Conservation (phyloP, 2,113 vertebrate species). For the Mormyrus lacerda region DNA sequence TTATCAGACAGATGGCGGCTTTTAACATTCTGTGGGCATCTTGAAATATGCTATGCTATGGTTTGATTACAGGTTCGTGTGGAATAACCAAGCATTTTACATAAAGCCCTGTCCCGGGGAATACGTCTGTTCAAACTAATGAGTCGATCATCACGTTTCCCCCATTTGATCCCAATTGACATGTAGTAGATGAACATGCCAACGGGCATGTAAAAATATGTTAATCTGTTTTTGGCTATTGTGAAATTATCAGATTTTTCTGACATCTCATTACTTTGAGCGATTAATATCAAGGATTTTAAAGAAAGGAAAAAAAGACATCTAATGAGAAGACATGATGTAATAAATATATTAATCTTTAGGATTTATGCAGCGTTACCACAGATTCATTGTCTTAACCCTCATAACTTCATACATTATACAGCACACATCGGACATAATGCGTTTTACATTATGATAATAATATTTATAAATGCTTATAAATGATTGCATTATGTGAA, state of each 20-base stretch:
- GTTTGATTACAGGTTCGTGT: conserved; percentile 18
- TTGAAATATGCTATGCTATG: background rate
- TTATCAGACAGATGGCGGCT: background rate
- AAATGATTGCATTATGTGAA: background rate
- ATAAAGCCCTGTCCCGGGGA: conserved; percentile 19
- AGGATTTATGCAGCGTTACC: background rate
- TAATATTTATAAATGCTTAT: background rate
- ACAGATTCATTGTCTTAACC: background rate
- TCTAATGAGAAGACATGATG: conserved; percentile 3
- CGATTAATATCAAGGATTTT: conserved; percentile 38
- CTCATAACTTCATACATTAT: background rate
- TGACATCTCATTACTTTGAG: conserved; percentile 49
- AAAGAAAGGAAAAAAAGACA: conserved; percentile 16
- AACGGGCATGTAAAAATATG: conserved; percentile 25
- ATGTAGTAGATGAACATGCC: conserved; percentile 35
- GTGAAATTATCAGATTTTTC: conserved; percentile 41
- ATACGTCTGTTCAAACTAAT: conserved; percentile 37
- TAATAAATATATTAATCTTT: conserved; percentile 26
- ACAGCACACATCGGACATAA: background rate
- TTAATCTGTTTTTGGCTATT: conserved; percentile 22
- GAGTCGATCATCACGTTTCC: conserved; percentile 36
- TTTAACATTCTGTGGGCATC: background rate
- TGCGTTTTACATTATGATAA: background rate
- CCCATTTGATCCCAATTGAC: conserved; percentile 34
- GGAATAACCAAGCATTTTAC: conserved; percentile 8